A percentile compares a stretch with the other conserved stretches of the same genome.
Conservation (phyloP, 1,140 invertebrate genomes). For the Stegodyphus mimosarum region DNA sequence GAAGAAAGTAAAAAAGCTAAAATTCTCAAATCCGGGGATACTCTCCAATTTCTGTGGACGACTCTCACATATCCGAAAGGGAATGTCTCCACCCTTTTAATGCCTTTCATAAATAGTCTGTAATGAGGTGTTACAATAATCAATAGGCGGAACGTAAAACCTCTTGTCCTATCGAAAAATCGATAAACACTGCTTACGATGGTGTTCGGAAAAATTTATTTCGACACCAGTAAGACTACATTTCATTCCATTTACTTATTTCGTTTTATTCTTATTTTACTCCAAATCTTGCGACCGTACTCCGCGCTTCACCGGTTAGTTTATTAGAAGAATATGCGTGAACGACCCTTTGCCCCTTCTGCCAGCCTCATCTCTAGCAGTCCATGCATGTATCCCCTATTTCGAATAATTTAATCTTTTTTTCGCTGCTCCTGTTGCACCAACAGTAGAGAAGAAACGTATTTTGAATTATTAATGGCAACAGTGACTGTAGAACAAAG, state of each 20-base stretch:
- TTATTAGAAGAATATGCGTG: background rate
- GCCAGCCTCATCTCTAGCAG: background rate
- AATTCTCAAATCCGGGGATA: no score
- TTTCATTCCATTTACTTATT: background rate
- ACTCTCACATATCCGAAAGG: background rate
- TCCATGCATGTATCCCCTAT: background rate
- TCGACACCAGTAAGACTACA: constrained; percentile 1
- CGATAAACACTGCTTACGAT: constrained; percentile 23
- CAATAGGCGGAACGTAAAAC: constrained; percentile 12
- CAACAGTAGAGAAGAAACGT: background rate
- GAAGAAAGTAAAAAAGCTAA: no score
- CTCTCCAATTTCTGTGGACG: background rate
- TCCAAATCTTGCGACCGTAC: no score
- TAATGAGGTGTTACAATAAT: constrained; percentile 5
- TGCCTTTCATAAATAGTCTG: constrained; percentile 15
- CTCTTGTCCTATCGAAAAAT: constrained; percentile 17
- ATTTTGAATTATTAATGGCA: constrained; percentile 17
- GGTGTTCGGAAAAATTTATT: constrained; percentile 20
- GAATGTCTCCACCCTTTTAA: background rate
- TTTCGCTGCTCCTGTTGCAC: background rate
- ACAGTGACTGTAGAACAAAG: background rate
- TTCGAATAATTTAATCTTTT: background rate
- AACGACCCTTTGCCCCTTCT: background rate
- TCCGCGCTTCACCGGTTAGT: background rate
- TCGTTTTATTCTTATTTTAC: background rate